Evolutionary conservation across 1,140 invertebrate genomes (phyloP).

Genomic region (Helicoverpa zea): DNA sequence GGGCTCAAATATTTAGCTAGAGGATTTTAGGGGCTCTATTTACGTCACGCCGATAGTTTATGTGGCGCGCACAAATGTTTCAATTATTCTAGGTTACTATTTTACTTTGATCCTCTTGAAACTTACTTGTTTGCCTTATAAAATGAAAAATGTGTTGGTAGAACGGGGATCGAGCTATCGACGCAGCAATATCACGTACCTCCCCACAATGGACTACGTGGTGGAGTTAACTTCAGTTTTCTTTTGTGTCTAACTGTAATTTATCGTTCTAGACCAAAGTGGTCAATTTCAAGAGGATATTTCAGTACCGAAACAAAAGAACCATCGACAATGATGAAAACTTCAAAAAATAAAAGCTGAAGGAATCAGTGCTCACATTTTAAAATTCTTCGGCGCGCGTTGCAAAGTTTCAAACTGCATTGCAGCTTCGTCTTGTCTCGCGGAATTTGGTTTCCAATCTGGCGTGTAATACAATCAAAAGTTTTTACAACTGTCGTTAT

Average conservation of each 20-base stretch:
- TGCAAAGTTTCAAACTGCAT: constrained; percentile 17
- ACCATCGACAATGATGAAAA: not conserved
- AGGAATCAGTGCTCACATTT: not conserved
- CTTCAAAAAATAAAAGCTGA: not conserved
- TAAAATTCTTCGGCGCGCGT: not conserved
- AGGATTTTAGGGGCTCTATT: constrained; percentile 4
- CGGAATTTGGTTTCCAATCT: constrained; percentile 1
- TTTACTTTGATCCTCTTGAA: not conserved
- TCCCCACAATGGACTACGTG: constrained; percentile 23
- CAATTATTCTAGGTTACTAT: not conserved
- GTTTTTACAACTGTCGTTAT: constrained; percentile 29
- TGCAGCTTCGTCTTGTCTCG: constrained; percentile 7
- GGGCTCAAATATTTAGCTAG: constrained; percentile 19
- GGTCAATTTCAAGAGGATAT: not conserved
- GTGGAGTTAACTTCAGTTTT: constrained; percentile 27
- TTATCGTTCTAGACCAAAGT: not conserved
- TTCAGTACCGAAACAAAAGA: not conserved
- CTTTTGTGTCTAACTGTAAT: constrained; percentile 23
- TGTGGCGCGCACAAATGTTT: not conserved
- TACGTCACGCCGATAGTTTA: constrained; percentile 9
- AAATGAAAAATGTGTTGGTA: constrained; percentile 16
- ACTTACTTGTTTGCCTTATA: not conserved
- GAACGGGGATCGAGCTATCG: not conserved
- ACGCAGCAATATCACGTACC: constrained; percentile 17
- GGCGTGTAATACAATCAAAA: constrained; percentile 33